Percentiles rank a stretch among this genome's conserved stretches.
phyloP scores from a whole-genome alignment of 2,113 vertebrate genomes.

The Hippocampus barbouri region DNA sequence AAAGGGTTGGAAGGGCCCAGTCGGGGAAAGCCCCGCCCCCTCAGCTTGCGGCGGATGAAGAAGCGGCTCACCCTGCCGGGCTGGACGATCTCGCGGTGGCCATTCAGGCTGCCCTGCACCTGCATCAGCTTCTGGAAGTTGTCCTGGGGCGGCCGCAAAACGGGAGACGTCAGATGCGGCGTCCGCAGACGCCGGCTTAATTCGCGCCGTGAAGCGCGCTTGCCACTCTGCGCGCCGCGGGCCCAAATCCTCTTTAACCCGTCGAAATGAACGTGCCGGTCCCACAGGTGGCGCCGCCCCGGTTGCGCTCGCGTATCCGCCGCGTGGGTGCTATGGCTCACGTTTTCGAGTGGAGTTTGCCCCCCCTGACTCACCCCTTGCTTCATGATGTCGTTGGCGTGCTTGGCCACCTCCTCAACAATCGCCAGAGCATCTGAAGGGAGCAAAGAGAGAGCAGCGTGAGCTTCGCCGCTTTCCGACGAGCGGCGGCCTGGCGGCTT shows the following conservation, averaged over 20 bases:
- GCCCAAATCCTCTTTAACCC: too few relatives aligned
- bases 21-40: too few relatives aligned
- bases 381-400: conserved; percentile 95
- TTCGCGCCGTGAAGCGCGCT: too few relatives aligned
- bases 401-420: conserved; percentile 92
- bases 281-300: too few relatives aligned
- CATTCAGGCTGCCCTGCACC: conserved; percentile 88
- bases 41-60: too few relatives aligned
- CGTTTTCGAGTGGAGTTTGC: too few relatives aligned
- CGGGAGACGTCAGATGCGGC: not conserved
- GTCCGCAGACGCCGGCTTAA: too few relatives aligned
- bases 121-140: conserved; percentile 97
- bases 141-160: conserved; percentile 71
- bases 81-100: conserved; percentile 91
- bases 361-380: conserved; percentile 78
- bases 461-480: not conserved
- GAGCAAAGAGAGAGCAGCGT: conserved; percentile 8
- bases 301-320: too few relatives aligned
- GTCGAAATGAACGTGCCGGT: too few relatives aligned
- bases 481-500: not conserved
- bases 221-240: too few relatives aligned
- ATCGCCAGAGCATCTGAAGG: conserved; percentile 83
- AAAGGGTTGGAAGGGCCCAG: not conserved
- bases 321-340: too few relatives aligned
- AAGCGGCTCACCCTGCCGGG: conserved; percentile 82